Conservation (phyloP, 1,140 invertebrate species). For the Saxidomus purpurata region DNA sequence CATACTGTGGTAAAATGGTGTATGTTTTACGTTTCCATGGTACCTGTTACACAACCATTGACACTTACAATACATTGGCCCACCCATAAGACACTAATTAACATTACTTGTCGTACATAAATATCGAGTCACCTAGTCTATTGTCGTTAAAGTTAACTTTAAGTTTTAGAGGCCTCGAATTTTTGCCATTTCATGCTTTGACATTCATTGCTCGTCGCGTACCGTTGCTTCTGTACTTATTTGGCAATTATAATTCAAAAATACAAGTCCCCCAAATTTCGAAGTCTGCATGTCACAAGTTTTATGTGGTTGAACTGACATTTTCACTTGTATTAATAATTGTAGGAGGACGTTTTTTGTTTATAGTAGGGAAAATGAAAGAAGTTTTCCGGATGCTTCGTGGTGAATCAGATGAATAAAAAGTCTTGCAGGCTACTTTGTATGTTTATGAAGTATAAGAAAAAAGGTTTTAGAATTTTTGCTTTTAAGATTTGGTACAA, state of each 20-base stretch:
- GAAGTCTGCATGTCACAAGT: slow-evolving; percentile 43
- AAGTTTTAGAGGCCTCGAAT: slow-evolving; percentile 27
- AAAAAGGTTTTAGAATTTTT: background rate
- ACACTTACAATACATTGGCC: slow-evolving; percentile 42
- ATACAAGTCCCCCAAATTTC: slow-evolving; percentile 51
- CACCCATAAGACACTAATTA: slow-evolving; percentile 62
- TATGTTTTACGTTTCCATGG: slow-evolving; percentile 31
- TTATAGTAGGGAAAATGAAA: slow-evolving; percentile 10
- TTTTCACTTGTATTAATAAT: slow-evolving; percentile 39
- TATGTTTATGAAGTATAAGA: slow-evolving; percentile 31
- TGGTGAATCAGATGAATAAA: slow-evolving; percentile 20
- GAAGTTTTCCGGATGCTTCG: slow-evolving; percentile 29
- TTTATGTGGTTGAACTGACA: slow-evolving; percentile 38
- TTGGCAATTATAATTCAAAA: slow-evolving; percentile 49
- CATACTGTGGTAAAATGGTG: slow-evolving; percentile 24
- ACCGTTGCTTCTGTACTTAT: background rate
- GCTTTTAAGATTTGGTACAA: slow-evolving; percentile 29
- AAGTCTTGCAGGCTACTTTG: background rate
- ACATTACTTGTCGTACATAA: slow-evolving; percentile 61
- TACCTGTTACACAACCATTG: slow-evolving; percentile 37
- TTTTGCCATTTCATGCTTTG: slow-evolving; percentile 42
- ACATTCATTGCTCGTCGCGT: slow-evolving; percentile 7
- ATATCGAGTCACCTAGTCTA: slow-evolving; percentile 51
- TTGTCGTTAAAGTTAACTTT: slow-evolving; percentile 52
- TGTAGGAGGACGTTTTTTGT: slow-evolving; percentile 41